Evolutionary conservation across 2,888 invertebrate genomes (phyloP), one percentile per base, ranked within the genome.

Genomic region (Apodemia mormo): DNA sequence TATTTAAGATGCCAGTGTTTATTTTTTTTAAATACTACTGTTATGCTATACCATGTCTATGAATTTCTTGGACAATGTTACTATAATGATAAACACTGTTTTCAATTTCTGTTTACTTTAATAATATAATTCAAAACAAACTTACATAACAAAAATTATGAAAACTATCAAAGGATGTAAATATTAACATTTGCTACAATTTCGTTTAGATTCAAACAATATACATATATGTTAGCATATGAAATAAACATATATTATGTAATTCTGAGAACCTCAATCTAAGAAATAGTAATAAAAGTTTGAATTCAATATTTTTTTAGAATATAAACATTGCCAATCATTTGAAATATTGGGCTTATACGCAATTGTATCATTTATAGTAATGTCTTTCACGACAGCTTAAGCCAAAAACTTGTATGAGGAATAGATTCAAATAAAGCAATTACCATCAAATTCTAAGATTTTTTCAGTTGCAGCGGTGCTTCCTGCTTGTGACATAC

Each of bases 401-500:
- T 5, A 64, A 37, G 7, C 61, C 14, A 37, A 7, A 64, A 61
- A 29, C 8, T 68, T 40, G 14, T 45, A 70, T 52, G 49, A 30
- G 6, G 6, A 45, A 37, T 58, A 58, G 10, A 70, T n/a, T 49
- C 30, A 54, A 65, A 54, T 56, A 56, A 43, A 64, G 9, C 40
- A 85, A 82, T 89, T 89, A 92, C 92, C 92, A 87, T 91, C 85
- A 82, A 83, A 86, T 82, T 91, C 89, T 86, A 87, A 85, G 89
- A 86, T 88, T 89, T 91, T 89, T 88, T 92, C 92, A 88, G 91
- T 91, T 90, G 86, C 81, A 85, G 86, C 85, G 85, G 88, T 85
- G 90, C 90, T 93, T 92, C 92, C 92, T 92, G 92, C 91, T 92
- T 89, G 91, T 93, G 92, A 91, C 92, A 92, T 92, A 89, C 92